Conservation (phyloP, 1,140 invertebrate species). For the Atta texana region DNA sequence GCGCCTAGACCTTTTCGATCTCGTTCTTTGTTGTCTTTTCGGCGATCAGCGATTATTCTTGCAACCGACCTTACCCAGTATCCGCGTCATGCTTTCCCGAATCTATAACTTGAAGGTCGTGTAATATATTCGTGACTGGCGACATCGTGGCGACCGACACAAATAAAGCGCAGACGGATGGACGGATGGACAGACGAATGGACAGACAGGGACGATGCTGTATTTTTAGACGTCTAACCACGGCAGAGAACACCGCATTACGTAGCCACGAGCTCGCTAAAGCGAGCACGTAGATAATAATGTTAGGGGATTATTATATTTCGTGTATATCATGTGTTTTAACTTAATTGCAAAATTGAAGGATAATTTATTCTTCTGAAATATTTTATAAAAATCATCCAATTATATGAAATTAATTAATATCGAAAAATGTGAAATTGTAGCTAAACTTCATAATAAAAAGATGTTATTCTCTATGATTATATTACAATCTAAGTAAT, state of each 20-base stretch:
- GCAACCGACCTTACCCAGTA: not conserved
- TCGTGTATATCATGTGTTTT: not conserved
- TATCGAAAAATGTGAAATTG: not conserved
- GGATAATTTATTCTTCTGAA: not conserved
- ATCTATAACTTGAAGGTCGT: conserved; percentile 72
- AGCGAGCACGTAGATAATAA: conserved; percentile 17
- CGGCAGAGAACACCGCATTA: conserved; percentile 50
- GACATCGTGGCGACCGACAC: conserved; percentile 63
- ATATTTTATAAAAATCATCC: not conserved
- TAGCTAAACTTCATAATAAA: not conserved
- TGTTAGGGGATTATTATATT: conserved; percentile 18
- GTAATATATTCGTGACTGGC: conserved; percentile 67
- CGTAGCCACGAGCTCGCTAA: conserved; percentile 21
- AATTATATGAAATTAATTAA: not conserved
- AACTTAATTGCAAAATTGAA: not conserved
- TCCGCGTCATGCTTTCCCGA: conserved; percentile 55
- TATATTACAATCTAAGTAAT: conserved; percentile 10
- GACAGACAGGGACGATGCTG: conserved; percentile 52
- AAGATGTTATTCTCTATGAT: not conserved
- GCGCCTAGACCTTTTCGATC: not conserved
- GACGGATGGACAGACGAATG: conserved; percentile 59
- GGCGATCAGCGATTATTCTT: conserved; percentile 6
- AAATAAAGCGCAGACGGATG: conserved; percentile 60
- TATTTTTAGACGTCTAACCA: conserved; percentile 71
- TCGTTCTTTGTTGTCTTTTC: conserved; percentile 15